phyloP scores from a whole-genome alignment of 2,113 vertebrate species.

The Sminthopsis crassicaudata region DNA sequence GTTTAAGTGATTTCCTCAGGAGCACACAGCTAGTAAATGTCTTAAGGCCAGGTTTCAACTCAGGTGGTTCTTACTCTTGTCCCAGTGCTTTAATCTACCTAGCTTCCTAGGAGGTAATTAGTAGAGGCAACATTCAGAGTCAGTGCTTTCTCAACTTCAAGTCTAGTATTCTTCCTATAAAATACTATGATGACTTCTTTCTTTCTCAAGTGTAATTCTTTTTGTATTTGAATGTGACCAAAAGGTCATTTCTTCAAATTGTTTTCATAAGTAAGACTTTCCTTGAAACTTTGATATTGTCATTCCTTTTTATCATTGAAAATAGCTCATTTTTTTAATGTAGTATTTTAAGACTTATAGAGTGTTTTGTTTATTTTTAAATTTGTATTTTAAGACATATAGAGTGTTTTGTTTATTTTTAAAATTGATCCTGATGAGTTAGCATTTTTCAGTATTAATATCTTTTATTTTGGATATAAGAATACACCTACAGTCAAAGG shows the following conservation, averaged over 20 bases:
- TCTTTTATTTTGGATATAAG: background rate
- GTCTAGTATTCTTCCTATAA: background rate
- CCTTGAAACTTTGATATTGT: background rate
- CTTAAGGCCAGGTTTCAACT: no score
- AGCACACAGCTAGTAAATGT: no score
- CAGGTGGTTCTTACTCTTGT: no score
- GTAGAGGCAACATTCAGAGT: background rate
- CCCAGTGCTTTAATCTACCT: no score
- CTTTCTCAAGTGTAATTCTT: background rate
- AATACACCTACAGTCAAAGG: background rate
- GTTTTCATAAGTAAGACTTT: slow-evolving; percentile 57
- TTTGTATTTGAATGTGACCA: background rate
- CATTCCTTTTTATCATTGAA: slow-evolving; percentile 47
- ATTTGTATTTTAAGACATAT: slow-evolving; percentile 17
- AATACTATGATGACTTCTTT: background rate
- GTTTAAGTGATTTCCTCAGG: no score
- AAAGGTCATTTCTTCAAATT: background rate
- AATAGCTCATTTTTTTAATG: slow-evolving; percentile 1
- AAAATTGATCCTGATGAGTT: background rate
- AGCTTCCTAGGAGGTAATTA: background rate
- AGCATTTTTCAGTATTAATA: background rate
- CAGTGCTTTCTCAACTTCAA: background rate
- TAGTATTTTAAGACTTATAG: slow-evolving; percentile 31
- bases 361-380: background rate
- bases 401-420: background rate